phyloP scores from a whole-genome alignment of 2,113 vertebrate species.

The Elanus axillaris region DNA sequence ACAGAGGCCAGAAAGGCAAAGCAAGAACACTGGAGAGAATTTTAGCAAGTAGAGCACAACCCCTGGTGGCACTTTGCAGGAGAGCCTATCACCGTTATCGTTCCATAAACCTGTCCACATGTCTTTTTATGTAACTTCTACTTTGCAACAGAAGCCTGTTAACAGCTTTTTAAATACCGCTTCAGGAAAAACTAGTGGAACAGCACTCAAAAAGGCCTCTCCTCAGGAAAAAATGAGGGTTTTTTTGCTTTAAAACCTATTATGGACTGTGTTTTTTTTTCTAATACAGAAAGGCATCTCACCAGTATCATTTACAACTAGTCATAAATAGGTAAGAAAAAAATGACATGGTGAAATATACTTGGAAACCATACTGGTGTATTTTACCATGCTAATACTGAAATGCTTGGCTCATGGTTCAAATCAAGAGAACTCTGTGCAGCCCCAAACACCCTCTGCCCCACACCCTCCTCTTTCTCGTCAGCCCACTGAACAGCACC shows the following conservation, averaged over 20 bases:
- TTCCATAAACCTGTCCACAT: neutral
- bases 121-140: neutral
- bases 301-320: neutral
- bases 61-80: neutral
- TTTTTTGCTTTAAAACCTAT: neutral
- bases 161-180: neutral
- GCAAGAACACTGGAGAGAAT: neutral
- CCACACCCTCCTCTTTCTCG: neutral
- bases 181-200: neutral
- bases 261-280: neutral
- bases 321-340: neutral
- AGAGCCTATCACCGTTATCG: fast-evolving
- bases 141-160: neutral
- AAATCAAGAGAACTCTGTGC: neutral
- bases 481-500: neutral
- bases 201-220: neutral
- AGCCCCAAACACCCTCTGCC: neutral
- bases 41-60: neutral
- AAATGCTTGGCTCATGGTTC: neutral
- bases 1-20: neutral
- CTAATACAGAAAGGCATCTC: neutral
- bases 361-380: neutral
- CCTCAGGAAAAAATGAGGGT: neutral
- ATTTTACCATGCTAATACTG: neutral
- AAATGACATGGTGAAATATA: neutral